Conservation (phyloP, 1,140 invertebrate genomes). For the Brachionus koreanus region DNA sequence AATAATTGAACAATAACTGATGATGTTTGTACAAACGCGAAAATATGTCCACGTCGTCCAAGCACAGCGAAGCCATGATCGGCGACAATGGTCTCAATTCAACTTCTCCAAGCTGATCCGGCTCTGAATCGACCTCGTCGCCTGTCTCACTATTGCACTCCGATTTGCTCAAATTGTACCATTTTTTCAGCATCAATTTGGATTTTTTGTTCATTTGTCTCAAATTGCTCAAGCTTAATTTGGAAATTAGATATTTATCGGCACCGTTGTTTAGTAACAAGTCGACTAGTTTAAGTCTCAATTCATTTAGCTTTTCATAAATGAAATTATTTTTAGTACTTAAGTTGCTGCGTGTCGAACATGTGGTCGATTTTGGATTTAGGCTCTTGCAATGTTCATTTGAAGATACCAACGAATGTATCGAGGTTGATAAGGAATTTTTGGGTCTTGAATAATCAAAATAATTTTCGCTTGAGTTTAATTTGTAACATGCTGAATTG, state of each 20-base stretch:
- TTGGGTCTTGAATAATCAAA: neutral
- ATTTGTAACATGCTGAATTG: slow-evolving; percentile 6
- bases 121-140: neutral
- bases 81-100: neutral
- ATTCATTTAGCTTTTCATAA: neutral
- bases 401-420: neutral
- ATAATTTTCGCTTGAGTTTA: neutral
- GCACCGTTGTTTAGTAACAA: neutral
- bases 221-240: neutral
- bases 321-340: neutral
- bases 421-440: neutral
- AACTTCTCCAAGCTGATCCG: neutral
- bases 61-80: slow-evolving; percentile 25
- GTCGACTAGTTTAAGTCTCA: neutral
- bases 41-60: slow-evolving; percentile 32
- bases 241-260: slow-evolving; percentile 21
- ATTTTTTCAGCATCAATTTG: neutral
- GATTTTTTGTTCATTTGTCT: slow-evolving; percentile 13
- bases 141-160: neutral
- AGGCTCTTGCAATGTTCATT: neutral
- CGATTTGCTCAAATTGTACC: neutral
- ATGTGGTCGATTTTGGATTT: neutral
- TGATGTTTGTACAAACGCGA: slow-evolving; percentile 28
- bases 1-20: slow-evolving; percentile 17
- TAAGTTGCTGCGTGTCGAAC: neutral